Percentiles rank a stretch among this genome's conserved stretches.
Evolutionary conservation across 2,113 vertebrate genomes (phyloP).

Genomic region (Cephalopholis sonnerati): DNA sequence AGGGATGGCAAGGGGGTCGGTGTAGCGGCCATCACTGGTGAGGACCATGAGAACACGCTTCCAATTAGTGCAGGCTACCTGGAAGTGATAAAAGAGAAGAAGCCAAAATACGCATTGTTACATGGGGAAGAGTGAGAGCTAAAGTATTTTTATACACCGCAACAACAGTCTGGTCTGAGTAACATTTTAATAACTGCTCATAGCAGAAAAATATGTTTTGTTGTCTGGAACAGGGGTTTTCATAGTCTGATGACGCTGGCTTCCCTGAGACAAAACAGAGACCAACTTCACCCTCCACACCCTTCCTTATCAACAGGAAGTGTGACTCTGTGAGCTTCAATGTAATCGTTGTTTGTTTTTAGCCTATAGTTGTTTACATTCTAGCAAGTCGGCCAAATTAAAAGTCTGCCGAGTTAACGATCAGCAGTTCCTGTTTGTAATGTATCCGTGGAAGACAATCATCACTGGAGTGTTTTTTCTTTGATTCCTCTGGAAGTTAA

Average conservation of each 20-base stretch:
- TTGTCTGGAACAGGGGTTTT: background rate
- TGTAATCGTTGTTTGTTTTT: no score
- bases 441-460: no score
- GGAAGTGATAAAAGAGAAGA: background rate
- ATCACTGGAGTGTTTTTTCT: background rate
- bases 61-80: constrained; percentile 98
- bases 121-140: background rate
- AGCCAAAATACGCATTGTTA: background rate
- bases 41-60: constrained; percentile 96
- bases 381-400: background rate
- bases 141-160: background rate
- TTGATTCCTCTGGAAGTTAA: background rate
- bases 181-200: background rate
- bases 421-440: no score
- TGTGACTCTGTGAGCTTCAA: no score
- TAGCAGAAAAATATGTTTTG: background rate
- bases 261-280: background rate
- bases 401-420: background rate
- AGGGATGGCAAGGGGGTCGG: constrained; percentile 89
- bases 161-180: background rate
- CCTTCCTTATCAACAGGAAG: background rate
- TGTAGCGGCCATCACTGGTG: constrained; percentile 86
- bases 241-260: background rate
- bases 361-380: no score
- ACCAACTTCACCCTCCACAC: background rate